Evolutionary conservation across 2,113 vertebrate genomes (phyloP).

Genomic region (Perca schrenkii): DNA sequence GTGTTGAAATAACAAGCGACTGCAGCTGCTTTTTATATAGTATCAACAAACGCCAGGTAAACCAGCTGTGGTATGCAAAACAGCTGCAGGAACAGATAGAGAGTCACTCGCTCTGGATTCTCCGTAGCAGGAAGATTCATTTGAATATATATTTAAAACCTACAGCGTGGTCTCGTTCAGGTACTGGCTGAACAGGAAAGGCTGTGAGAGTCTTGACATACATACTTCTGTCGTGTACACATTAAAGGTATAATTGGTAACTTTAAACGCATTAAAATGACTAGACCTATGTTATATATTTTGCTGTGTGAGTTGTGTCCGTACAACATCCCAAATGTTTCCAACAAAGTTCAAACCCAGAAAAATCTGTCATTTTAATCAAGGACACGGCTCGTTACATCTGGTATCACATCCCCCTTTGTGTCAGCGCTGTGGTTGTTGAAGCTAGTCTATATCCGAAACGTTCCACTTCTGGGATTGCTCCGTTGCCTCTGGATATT

Average conservation of each 20-base stretch:
- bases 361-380: too few species aligned
- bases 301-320: too few species aligned
- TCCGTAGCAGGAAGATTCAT: neutral
- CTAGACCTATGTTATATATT: too few species aligned
- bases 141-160: neutral
- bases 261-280: too few species aligned
- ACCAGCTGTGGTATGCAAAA: constrained; percentile 35
- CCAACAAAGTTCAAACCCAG: too few species aligned
- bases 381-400: too few species aligned
- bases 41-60: constrained; percentile 17
- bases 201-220: neutral
- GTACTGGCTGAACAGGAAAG: neutral
- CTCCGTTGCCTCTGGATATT: too few species aligned
- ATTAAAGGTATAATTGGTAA: neutral
- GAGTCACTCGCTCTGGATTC: neutral
- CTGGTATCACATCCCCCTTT: too few species aligned
- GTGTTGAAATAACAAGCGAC: neutral
- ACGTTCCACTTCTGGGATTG: too few species aligned
- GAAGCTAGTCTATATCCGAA: too few species aligned
- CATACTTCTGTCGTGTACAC: neutral
- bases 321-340: too few species aligned
- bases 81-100: neutral
- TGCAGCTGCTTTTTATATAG: neutral
- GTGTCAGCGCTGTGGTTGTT: too few species aligned
- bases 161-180: neutral